Conservation (phyloP, 2,113 vertebrate genomes). For the Toxotes chatareus region DNA sequence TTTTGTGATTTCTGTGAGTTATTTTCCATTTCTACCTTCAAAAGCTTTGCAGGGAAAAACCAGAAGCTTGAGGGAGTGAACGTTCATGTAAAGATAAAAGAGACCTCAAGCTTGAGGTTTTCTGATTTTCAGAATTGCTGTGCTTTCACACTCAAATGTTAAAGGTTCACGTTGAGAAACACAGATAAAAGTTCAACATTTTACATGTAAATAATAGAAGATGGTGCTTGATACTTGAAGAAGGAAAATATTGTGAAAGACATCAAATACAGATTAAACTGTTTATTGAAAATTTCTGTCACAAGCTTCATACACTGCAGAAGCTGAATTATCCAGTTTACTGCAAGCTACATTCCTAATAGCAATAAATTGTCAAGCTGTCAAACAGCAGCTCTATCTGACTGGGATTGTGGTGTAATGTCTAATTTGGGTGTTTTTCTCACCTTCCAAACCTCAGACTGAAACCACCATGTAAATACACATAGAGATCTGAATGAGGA, state of each 20-base stretch:
- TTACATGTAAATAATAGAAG: not conserved
- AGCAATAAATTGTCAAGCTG: not conserved
- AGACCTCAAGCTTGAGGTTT: conserved; percentile 30
- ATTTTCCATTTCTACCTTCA: conserved; percentile 67
- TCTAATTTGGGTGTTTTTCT: not conserved
- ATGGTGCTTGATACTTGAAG: not conserved
- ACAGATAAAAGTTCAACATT: not conserved
- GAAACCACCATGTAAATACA: conserved; percentile 14
- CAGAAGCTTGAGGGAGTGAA: conserved; percentile 21
- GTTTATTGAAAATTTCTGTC: not conserved
- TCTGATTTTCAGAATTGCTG: conserved; percentile 4
- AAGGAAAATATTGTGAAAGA: not conserved
- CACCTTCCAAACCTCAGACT: conserved; percentile 22
- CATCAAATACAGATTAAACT: not conserved
- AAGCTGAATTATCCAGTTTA: not conserved
- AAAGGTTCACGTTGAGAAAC: not conserved
- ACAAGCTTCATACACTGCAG: not conserved
- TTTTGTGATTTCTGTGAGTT: conserved; percentile 42
- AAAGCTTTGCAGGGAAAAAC: conserved; percentile 72
- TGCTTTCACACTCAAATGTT: not conserved
- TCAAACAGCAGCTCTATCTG: not conserved
- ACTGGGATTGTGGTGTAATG: not conserved
- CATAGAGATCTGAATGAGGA: not conserved
- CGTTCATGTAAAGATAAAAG: conserved; percentile 40
- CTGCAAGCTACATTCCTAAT: not conserved